Evolutionary conservation across 2,888 invertebrate genomes (phyloP), one percentile per base, ranked within the genome.

Genomic region (Tenodera sinensis): DNA sequence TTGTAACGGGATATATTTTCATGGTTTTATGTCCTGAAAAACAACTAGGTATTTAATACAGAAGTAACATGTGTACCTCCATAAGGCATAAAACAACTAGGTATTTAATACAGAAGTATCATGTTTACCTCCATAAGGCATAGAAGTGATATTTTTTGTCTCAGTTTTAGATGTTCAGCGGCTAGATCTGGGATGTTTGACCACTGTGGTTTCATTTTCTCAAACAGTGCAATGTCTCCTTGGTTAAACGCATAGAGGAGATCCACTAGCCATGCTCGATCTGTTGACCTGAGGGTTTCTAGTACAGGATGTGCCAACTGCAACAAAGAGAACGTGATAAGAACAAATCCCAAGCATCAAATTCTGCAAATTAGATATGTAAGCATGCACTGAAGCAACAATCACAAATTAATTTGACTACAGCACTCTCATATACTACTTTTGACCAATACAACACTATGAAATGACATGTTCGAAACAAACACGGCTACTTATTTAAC

Each of bases 261-360:
- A 90, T 98, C 97, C 14, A 97, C 95, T 0, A 98, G 95, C 99
- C 99, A 99, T 85, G 96, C 96, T 92, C 98, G 97, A 0, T 96
- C 94, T 0, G 98, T 97, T 30, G 95, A 95, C 90, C 97, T 96
- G 85, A 99, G 94, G 0, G 97, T 96, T 91, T 98, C 96, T 91
- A 99, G 93, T 89, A 99, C 97, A 0, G 99, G 98, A 94, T 99
- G 99, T 0, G 98, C 98, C 85, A 99, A 94, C 97, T 97, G 93
- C n/a, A 93, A 91, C 90, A 89, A 89, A 89, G 27, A 86, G 85
- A 81, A 89, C 34, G 1, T 54, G 42, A 83, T 15, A 3, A 6
- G 42, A 6, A 42, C 42, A 0, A 42, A 42, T n/a, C 14, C 28
- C 14, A 42, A 85, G 42, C 7, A 42, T 42, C 42, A 42, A 42